Percentiles rank a stretch among this genome's conserved stretches.
Evolutionary conservation across 2,888 invertebrate species (phyloP).

Genomic region (Philaethria dido): DNA sequence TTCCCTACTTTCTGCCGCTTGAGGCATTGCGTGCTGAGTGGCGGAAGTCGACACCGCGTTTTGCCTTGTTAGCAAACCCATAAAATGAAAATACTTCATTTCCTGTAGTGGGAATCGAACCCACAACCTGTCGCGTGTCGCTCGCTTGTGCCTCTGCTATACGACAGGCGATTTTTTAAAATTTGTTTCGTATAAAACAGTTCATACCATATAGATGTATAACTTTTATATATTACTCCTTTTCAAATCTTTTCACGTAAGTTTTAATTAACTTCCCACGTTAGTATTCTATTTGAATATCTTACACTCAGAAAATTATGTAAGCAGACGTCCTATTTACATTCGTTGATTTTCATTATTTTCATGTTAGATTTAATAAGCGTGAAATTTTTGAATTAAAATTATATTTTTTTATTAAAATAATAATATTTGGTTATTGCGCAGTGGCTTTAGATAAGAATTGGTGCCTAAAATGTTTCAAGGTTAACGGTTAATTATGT

Average conservation of each 20-base stretch:
- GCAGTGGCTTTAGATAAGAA: not conserved
- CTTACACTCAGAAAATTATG: conserved; percentile 24
- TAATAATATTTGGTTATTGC: not conserved
- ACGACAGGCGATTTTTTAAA: too few relatives aligned
- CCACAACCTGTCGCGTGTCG: too few relatives aligned
- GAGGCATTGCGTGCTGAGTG: too few relatives aligned
- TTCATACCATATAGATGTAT: not conserved
- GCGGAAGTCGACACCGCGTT: too few relatives aligned
- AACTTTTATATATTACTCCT: not conserved
- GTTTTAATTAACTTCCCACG: conserved; percentile 43
- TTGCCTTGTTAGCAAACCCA: too few relatives aligned
- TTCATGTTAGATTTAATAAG: conserved; percentile 1
- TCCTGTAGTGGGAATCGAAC: too few relatives aligned
- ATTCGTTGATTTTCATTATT: conserved; percentile 9
- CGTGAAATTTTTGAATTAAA: not conserved
- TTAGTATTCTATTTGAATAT: conserved; percentile 29
- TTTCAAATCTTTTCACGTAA: conserved; percentile 31
- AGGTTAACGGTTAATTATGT: not conserved
- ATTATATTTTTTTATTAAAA: not conserved
- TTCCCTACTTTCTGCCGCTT: too few relatives aligned
- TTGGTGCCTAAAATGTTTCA: not conserved
- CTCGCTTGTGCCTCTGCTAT: too few relatives aligned
- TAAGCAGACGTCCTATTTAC: conserved; percentile 19
- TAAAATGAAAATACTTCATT: too few relatives aligned
- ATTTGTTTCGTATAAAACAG: too few relatives aligned